phyloP scores from a whole-genome alignment of 2,797 vertebrate species.

The Clangula hyemalis region DNA sequence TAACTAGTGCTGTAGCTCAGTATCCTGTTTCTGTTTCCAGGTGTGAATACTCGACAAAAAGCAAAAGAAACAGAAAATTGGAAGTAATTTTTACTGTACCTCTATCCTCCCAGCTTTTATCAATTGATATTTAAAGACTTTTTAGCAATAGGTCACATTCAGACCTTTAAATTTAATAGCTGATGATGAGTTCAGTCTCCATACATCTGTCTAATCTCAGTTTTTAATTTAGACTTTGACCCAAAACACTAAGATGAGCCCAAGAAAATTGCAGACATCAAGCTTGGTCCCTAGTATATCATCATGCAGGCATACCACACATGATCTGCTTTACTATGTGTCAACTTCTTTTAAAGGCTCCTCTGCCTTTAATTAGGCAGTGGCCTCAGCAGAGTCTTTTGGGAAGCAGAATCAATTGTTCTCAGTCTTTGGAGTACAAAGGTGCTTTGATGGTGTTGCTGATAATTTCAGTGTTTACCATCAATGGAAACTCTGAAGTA shows the following conservation, averaged over 20 bases:
- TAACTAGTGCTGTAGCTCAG: neutral
- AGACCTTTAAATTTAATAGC: neutral
- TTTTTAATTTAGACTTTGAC: neutral
- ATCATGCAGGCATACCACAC: neutral
- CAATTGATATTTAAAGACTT: neutral
- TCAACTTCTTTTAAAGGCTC: neutral
- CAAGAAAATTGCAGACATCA: neutral
- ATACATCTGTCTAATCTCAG: neutral
- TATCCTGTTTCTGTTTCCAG: neutral
- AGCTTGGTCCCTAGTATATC: neutral
- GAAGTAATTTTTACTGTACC: neutral
- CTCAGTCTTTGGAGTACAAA: neutral
- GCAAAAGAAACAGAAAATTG: neutral
- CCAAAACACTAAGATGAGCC: neutral
- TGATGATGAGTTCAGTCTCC: neutral
- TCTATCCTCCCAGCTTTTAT: neutral
- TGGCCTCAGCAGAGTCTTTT: neutral
- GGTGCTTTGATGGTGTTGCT: neutral
- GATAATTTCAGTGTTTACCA: neutral
- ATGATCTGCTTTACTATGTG: neutral
- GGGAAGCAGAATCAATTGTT: neutral
- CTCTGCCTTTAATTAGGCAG: neutral
- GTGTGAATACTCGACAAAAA: neutral
- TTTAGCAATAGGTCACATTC: neutral
- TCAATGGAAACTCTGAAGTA: neutral